Evolutionary conservation across 1,140 invertebrate genomes (phyloP), one percentile per base, ranked within the genome.

Genomic region (Bemisia tabaci): DNA sequence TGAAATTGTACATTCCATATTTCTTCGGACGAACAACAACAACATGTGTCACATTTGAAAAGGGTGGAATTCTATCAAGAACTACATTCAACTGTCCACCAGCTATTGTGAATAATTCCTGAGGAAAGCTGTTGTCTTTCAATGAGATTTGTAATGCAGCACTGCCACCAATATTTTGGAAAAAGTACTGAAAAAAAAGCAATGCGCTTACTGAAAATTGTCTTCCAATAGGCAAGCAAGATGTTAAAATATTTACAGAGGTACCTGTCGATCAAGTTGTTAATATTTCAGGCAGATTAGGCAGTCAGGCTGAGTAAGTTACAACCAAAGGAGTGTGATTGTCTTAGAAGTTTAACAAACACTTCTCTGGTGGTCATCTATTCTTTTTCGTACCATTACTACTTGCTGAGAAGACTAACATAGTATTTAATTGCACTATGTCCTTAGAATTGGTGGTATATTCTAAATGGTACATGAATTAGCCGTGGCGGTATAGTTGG

Each of bases 1-100:
- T 95, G 76, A 99, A 98, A 76, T 99, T 99, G 81, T 95, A 98
- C 74, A 94, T 93, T 12, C 96, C 96, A 74, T 84, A 93, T 75
- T 87, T 89, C 68, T 88, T 87, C 21, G 97, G 96, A 70, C 89
- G 81, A 0, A 98, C 85, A 27, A 98, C 88, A 63, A 97, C 88
- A 12, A 93, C 90, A 78, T 99, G 96, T 26, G 92, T 89, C 0
- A 96, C 89, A 79, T 99, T 98, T 1, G 88, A 88, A 71, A 90
- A 88, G 59, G 95, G 92, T 59, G 93, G 86, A 75, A 98, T 92
- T 74, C 94, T 83, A 69, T 94, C 89, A 74, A 97, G 89, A 69
- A 84, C 83, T 0, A 92, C 89, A 63, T 86, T 84, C 33, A 93
- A 79, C 77, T 92, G 87, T 68, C 95, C 94, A 71, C 89, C 89